Conservation (phyloP, 2,888 invertebrate species). For the Frankliniella intonsa region DNA sequence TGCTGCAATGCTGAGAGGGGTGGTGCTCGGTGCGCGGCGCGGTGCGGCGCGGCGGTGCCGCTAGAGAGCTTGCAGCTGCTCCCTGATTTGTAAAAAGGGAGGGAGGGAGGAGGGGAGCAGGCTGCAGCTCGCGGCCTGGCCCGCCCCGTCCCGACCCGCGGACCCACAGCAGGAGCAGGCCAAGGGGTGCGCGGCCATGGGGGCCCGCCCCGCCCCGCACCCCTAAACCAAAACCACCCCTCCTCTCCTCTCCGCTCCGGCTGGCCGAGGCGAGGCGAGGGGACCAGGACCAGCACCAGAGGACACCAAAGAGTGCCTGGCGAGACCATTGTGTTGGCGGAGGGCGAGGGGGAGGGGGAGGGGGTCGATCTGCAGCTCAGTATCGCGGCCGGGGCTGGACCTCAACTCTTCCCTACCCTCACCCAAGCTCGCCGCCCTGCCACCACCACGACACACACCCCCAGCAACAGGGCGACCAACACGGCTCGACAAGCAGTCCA, state of each 20-base stretch:
- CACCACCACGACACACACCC: too few species aligned
- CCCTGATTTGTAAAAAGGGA: conserved; percentile 26
- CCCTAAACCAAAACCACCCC: too few species aligned
- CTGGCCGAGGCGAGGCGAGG: neutral
- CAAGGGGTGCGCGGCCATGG: neutral
- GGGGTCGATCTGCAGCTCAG: too few species aligned
- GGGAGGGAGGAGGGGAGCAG: neutral
- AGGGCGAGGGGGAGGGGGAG: too few species aligned
- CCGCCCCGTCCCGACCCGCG: neutral
- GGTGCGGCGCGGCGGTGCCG: neutral
- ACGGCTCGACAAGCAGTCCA: too few species aligned
- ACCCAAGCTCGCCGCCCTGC: too few species aligned
- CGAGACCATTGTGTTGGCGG: too few species aligned
- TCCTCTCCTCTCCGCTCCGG: neutral
- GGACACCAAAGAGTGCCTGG: neutral
- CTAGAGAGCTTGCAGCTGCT: conserved; percentile 19
- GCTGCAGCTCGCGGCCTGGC: neutral
- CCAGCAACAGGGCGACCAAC: too few species aligned
- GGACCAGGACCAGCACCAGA: neutral
- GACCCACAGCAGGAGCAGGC: neutral
- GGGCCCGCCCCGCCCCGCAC: neutral
- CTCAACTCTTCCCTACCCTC: too few species aligned
- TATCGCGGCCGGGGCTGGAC: too few species aligned
- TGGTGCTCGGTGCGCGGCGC: neutral
- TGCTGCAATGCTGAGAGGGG: conserved; percentile 11